These are phyloP conservation scores for Drosophila buzzatii DNA, from an alignment of 2,888 invertebrate species.

Conservation along the genomic window DNA sequence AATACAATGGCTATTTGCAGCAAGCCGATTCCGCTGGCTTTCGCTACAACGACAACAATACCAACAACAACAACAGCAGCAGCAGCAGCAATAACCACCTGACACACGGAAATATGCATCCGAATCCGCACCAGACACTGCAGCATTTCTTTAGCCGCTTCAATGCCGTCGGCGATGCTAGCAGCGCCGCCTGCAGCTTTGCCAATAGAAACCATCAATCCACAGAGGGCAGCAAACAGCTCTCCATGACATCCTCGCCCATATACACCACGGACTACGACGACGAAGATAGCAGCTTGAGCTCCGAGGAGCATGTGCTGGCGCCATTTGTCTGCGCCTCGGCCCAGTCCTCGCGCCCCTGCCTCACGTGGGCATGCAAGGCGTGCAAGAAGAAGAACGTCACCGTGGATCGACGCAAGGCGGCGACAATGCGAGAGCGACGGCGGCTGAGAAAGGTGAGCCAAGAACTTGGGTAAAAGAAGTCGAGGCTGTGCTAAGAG, in stretches of 20 bases:
- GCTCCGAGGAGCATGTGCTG: constrained; percentile 85
- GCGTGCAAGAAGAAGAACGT: constrained; percentile 98
- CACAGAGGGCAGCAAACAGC: constrained; percentile 61
- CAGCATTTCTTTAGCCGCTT: constrained; percentile 80
- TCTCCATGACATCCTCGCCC: constrained; percentile 80
- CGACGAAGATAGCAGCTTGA: constrained; percentile 85
- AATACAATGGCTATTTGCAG: constrained; percentile 59
- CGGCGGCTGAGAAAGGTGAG: constrained; percentile 95
- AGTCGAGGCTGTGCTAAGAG: not conserved
- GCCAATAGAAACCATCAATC: constrained; percentile 48
- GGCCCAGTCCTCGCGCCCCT: constrained; percentile 88
- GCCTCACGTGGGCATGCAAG: constrained; percentile 98
- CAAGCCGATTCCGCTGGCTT: constrained; percentile 39
- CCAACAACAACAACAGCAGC: constrained; percentile 10
- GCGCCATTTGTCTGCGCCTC: constrained; percentile 86
- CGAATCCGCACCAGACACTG: constrained; percentile 74
- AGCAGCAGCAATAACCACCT: constrained; percentile 9
- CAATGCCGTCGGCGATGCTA: constrained; percentile 75
- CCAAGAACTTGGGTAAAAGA: not conserved
- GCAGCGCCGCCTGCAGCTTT: constrained; percentile 41
- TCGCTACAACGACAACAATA: constrained; percentile 33
- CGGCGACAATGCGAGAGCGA: constrained; percentile 97
- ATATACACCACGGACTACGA: constrained; percentile 84
- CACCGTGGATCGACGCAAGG: constrained; percentile 97
- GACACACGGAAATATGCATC: constrained; percentile 45